phyloP scores from a whole-genome alignment of 2,888 invertebrate species.

The Drosophila crucigera region DNA sequence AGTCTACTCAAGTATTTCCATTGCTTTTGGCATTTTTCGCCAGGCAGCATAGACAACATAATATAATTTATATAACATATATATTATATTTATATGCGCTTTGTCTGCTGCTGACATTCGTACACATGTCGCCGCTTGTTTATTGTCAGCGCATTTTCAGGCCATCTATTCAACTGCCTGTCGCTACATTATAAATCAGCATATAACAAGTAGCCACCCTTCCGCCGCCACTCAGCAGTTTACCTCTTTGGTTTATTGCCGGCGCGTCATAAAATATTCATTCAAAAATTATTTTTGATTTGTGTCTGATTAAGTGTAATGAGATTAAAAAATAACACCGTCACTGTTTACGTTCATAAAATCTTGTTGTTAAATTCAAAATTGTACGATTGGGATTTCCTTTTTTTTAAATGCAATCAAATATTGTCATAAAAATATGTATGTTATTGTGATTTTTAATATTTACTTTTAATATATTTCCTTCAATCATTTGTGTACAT shows the following conservation, averaged over 20 bases:
- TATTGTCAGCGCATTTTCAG: constrained; percentile 56
- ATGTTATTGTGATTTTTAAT: not conserved
- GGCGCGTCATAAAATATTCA: constrained; percentile 51
- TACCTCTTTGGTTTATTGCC: constrained; percentile 43
- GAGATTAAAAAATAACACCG: constrained; percentile 45
- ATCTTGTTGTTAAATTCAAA: constrained; percentile 20
- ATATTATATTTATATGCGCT: constrained; percentile 27
- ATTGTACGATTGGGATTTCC: not conserved
- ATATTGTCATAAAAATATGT: not conserved
- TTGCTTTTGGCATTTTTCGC: not conserved
- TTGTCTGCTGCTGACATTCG: constrained; percentile 54
- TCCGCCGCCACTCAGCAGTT: not conserved
- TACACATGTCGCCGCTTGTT: constrained; percentile 61
- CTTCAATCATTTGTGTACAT: not conserved
- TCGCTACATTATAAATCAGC: constrained; percentile 68
- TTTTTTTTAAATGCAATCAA: not conserved
- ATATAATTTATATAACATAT: constrained; percentile 23
- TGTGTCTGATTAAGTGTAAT: constrained; percentile 59
- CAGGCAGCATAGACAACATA: not conserved
- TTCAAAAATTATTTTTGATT: constrained; percentile 46
- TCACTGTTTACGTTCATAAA: constrained; percentile 34
- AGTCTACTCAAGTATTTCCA: constrained; percentile 4
- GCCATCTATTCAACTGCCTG: constrained; percentile 49
- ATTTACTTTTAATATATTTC: not conserved
- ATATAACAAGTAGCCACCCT: constrained; percentile 25